Conservation (phyloP, 1,140 invertebrate genomes). For the Sinonovacula constricta region DNA sequence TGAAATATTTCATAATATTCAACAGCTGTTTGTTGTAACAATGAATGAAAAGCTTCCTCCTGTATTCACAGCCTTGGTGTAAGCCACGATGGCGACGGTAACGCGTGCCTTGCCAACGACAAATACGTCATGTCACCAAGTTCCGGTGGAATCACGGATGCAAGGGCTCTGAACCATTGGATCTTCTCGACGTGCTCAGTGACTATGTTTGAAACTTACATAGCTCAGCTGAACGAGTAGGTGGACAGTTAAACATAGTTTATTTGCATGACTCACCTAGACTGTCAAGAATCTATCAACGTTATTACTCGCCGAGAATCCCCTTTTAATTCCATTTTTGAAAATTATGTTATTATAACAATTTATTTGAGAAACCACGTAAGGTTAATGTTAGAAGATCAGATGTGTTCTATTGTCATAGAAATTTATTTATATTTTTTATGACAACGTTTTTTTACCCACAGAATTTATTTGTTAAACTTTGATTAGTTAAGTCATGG, state of each 20-base stretch:
- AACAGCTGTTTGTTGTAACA: no score
- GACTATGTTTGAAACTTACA: conserved; percentile 6
- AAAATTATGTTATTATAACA: neutral
- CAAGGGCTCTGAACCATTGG: conserved; percentile 17
- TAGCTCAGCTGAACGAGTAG: neutral
- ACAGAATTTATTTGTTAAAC: no score
- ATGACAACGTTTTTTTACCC: no score
- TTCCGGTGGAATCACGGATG: conserved; percentile 9
- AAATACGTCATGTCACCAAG: conserved; percentile 32
- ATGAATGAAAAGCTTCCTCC: no score
- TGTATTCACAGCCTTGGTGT: conserved; percentile 4
- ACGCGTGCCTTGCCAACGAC: conserved; percentile 7
- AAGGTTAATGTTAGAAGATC: no score
- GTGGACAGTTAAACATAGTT: neutral
- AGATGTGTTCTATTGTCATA: no score
- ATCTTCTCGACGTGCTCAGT: conserved; percentile 14
- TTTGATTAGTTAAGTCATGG: no score
- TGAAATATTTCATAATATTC: no score
- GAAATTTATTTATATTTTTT: no score
- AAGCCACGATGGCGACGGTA: conserved; percentile 12
- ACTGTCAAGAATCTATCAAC: neutral
- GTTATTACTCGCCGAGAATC: neutral
- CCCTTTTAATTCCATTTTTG: neutral
- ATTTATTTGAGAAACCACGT: neutral
- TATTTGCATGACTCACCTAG: neutral